Conservation (phyloP, 2,888 invertebrate species). For the Hemithea aestivaria region DNA sequence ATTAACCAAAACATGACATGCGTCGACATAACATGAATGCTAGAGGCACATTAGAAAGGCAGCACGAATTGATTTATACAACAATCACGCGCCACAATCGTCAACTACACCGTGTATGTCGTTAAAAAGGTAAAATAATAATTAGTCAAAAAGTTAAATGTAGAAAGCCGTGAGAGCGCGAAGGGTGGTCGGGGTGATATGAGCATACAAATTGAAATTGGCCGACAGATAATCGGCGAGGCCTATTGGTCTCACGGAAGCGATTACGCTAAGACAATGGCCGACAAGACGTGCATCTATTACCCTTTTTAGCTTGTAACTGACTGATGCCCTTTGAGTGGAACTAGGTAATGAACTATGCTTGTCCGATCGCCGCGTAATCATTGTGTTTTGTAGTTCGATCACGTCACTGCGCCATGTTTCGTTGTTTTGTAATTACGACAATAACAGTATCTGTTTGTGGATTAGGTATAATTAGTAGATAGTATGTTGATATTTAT, state of each 20-base stretch:
- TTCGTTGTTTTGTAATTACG: conserved; percentile 29
- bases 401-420: conserved; percentile 24
- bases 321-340: conserved; percentile 56
- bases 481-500: too few relatives aligned
- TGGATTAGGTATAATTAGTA: conserved; percentile 14
- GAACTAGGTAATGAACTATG: conserved; percentile 45
- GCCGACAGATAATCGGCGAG: conserved; percentile 45
- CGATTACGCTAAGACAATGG: conserved; percentile 72
- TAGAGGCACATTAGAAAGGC: conserved; percentile 29
- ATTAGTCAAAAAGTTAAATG: conserved; percentile 68
- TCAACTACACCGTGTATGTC: conserved; percentile 55
- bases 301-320: conserved; percentile 62
- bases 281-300: conserved; percentile 74
- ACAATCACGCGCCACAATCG: conserved; percentile 51
- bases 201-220: conserved; percentile 66
- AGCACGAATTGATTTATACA: conserved; percentile 40
- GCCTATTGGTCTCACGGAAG: conserved; percentile 70
- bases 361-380: conserved; percentile 22
- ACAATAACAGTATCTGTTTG: conserved; percentile 26
- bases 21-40: conserved; percentile 24
- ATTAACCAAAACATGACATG: conserved; percentile 27
- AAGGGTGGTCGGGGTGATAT: conserved; percentile 55
- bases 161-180: conserved; percentile 61
- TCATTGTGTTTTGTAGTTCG: conserved; percentile 28
- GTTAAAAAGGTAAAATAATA: conserved; percentile 64